Evolutionary conservation across 2,888 invertebrate genomes (phyloP), one percentile per base, ranked within the genome.

Genomic region (Drosophila tripunctata): DNA sequence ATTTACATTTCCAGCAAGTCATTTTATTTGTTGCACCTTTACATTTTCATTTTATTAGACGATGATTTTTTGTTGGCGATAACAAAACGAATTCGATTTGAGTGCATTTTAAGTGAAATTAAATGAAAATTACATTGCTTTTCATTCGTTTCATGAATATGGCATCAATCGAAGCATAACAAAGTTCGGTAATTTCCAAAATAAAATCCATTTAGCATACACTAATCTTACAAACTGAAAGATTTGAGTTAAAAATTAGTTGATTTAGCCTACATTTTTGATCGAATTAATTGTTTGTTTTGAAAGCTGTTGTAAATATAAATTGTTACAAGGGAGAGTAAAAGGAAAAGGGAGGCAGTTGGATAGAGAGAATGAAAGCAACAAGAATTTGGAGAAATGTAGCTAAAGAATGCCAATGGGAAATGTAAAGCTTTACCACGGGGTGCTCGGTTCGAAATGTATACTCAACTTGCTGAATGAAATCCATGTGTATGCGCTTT

Each of bases 101-200:
- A 81, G 87, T 81, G 85, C 78, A 78, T 78, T 84, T 81, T 68
- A 84, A 84, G 68, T 69, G 78, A 84, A 81, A 87, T 81, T 84
- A 75, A 85, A 80, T 75, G 68, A 81, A 67, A 81, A 78, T 75
- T 74, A 62, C 71, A 61, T 78, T 67, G 52, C 63, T 54, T 60
- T 61, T 48, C 60, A 57, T 66, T 54, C 52, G 57, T 24, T 68
- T 48, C 45, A 38, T 45, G 27, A 61, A 57, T 51, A 43, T 27
- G 44, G 45, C 19, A 44, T 14, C 27, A n/a, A 27, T 1, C 6
- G 22, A 15, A 22, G 35, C 35, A 35, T 6, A 17, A n/a, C n/a
- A 17, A 45, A 19, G 7, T 45, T 5, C 24, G 27, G 15, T 7
- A 48, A 48, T 48, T 24, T 36, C 4, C 2, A 17, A 24, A 21